A percentile compares a stretch with the other conserved stretches of the same genome.
phyloP scores from a whole-genome alignment of 2,888 invertebrate genomes.

The Limenitis camilla region DNA sequence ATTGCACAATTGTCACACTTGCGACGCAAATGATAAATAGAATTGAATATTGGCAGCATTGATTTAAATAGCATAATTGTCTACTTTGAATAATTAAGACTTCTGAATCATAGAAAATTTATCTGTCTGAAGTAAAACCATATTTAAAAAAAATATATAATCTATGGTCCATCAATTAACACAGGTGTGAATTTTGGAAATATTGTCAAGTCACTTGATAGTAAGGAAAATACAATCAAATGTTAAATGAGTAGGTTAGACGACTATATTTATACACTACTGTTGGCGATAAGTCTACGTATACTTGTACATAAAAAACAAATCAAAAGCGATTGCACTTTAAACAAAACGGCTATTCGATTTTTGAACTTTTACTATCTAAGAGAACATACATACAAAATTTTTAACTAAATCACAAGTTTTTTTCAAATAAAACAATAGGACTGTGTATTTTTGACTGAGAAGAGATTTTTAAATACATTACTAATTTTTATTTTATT shows the following conservation, averaged over 20 bases:
- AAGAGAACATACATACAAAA: conserved; percentile 35
- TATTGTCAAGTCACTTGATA: conserved; percentile 34
- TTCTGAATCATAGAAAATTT: no score
- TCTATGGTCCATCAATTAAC: conserved; percentile 5
- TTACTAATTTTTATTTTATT: neutral
- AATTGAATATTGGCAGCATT: no score
- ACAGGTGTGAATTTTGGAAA: conserved; percentile 11
- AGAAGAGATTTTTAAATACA: neutral
- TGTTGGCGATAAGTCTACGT: conserved; percentile 24
- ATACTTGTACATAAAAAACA: conserved; percentile 28
- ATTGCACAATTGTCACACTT: no score
- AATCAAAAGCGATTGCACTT: conserved; percentile 32
- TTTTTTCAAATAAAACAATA: neutral
- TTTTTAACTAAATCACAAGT: conserved; percentile 34
- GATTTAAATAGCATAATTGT: no score
- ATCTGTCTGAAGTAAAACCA: no score
- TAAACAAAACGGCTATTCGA: conserved; percentile 16
- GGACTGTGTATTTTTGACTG: neutral
- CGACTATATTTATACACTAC: conserved; percentile 15
- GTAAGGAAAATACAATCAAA: conserved; percentile 4
- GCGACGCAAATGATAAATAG: no score
- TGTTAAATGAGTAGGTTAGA: neutral
- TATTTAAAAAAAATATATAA: no score
- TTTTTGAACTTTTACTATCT: conserved; percentile 46
- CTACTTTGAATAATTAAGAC: no score